Percentiles rank a stretch among this genome's conserved stretches.
Conservation (phyloP, 2,797 vertebrate genomes). For the Steatocranus sp. region DNA sequence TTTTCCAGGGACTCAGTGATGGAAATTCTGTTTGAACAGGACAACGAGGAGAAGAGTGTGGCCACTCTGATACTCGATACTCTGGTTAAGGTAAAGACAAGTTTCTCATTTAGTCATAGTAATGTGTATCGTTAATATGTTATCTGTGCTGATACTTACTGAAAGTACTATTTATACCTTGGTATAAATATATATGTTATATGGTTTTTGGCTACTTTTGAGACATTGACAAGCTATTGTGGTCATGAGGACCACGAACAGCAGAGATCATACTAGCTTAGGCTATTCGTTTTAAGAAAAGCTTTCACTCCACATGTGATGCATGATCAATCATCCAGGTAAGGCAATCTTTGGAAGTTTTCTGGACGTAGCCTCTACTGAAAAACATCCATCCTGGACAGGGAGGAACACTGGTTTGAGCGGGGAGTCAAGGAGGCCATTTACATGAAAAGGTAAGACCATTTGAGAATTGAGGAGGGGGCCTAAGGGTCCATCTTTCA, state of each 20-base stretch:
- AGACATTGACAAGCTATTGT: neutral
- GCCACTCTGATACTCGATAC: conserved; percentile 94
- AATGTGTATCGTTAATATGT: neutral
- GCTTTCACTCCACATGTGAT: neutral
- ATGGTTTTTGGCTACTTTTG: neutral
- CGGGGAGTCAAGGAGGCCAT: neutral
- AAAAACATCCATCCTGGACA: neutral
- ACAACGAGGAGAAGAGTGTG: conserved; percentile 96
- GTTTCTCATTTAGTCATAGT: neutral
- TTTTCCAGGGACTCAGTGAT: conserved; percentile 87
- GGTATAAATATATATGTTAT: neutral
- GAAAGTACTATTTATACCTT: neutral
- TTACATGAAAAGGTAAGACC: neutral
- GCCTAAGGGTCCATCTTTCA: neutral
- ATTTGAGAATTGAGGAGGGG: neutral
- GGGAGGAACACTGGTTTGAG: neutral
- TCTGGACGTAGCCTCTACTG: neutral
- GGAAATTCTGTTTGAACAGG: conserved; percentile 96
- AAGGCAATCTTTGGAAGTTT: neutral
- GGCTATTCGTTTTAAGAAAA: neutral
- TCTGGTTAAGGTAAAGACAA: conserved; percentile 84
- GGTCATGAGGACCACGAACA: neutral
- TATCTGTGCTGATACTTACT: neutral
- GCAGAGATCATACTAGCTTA: neutral
- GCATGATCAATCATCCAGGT: neutral